Evolutionary conservation across 2,888 invertebrate species (phyloP).

Genomic region (Latrodectus elegans): DNA sequence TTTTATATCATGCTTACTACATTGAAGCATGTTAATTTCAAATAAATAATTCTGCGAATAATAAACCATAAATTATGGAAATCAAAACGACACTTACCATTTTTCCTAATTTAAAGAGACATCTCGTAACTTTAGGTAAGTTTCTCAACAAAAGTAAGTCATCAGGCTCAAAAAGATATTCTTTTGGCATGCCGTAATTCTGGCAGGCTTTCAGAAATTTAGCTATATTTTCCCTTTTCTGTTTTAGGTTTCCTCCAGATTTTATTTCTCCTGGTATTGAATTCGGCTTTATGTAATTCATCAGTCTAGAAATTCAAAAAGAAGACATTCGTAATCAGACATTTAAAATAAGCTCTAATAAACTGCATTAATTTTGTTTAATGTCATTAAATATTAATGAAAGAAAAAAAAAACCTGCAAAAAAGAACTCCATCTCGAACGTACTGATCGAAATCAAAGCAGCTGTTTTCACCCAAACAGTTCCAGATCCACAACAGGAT

Average conservation of each 20-base stretch:
- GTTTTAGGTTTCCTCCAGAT: slow-evolving; percentile 68
- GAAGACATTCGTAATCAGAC: too few relatives aligned
- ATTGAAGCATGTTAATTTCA: background rate
- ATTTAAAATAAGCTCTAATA: too few relatives aligned
- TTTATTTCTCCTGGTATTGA: slow-evolving; percentile 71
- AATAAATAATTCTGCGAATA: background rate
- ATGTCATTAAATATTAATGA: too few relatives aligned
- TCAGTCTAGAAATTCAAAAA: slow-evolving; percentile 67
- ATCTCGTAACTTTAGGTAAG: slow-evolving; percentile 72
- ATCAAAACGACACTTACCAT: slow-evolving; percentile 58
- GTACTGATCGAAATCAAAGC: slow-evolving; percentile 71
- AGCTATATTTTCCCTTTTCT: slow-evolving; percentile 75
- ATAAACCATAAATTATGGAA: background rate
- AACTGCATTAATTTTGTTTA: too few relatives aligned
- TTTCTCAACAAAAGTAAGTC: slow-evolving; percentile 71
- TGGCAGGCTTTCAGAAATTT: slow-evolving; percentile 75
- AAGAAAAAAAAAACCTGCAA: slow-evolving; percentile 69
- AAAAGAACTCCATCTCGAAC: slow-evolving; percentile 71
- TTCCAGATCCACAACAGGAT: slow-evolving; percentile 72
- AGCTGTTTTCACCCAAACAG: slow-evolving; percentile 71
- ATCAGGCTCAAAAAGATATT: slow-evolving; percentile 71
- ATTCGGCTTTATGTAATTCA: slow-evolving; percentile 71
- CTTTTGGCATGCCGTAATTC: slow-evolving; percentile 71
- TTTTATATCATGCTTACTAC: too few relatives aligned
- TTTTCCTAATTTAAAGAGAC: slow-evolving; percentile 72